Base-by-base conservation (phyloP, 1,140 invertebrate genomes). In the Tenebrio molitor region DNA sequence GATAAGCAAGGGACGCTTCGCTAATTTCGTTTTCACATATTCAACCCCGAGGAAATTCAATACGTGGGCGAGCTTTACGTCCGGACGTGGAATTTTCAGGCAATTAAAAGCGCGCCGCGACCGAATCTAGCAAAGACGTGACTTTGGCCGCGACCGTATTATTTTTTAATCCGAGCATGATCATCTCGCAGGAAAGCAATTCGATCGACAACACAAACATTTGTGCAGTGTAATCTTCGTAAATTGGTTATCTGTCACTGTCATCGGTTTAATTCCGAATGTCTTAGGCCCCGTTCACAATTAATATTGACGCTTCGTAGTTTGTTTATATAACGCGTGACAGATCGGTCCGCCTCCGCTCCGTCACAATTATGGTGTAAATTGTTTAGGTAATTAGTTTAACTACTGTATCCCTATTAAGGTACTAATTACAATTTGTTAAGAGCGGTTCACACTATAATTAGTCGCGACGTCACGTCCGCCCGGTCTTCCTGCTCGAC, bases 351-450 rank as follows among this genome's bases (percentile, higher is more conserved):
- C 77, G 77, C 77, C 75, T 72, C 71, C 73, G 67, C 62, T 67
- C 65, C 63, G 64, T 72, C 64, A 64, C 73, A 75, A 75, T 75
- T 67, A 65, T 69, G 42, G 78, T 77, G 78, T 77, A 78, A 80
- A 80, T 79, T 75, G 76, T 74, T 70, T 62, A 69, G 41, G 74
- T 80, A 81, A 81, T 80, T 80, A 81, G 76, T 78, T 81, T 81
- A 81, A 81, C 76, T 80, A 79, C 75, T 79, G 80, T 81, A 81
- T 81, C 79, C 79, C 77, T 81, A 81, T 81, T 81, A 80, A 81
- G 77, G 78, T 75, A 76, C 76, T 81, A 81, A 81, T 81, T 81
- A 79, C 75, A 81, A 78, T 81, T 78, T 76, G 79, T 78, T 78
- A 77, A 80, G 78, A 74, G 74, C 71, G 72, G 77, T 81, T 81